phyloP scores from a whole-genome alignment of 2,113 vertebrate species.

The Actinemys pallida region DNA sequence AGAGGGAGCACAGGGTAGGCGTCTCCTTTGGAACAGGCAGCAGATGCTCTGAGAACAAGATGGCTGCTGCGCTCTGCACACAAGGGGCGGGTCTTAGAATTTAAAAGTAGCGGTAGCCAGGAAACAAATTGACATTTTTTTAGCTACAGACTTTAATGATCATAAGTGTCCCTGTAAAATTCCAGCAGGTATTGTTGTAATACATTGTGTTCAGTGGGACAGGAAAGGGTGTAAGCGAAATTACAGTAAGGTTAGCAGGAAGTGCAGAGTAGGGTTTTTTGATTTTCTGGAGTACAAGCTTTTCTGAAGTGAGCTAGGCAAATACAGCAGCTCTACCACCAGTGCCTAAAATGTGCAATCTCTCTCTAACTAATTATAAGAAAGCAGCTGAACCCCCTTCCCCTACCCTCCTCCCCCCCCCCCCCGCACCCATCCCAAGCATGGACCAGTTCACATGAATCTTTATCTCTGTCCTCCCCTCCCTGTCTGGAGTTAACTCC shows the following conservation, averaged over 20 bases:
- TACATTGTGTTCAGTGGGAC: neutral
- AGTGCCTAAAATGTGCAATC: neutral
- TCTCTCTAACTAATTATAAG: neutral
- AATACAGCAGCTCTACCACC: neutral
- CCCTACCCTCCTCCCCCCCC: too few species aligned
- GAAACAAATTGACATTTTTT: neutral
- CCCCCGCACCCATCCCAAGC: neutral
- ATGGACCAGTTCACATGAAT: constrained; percentile 28
- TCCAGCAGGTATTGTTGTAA: neutral
- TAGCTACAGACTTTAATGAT: neutral
- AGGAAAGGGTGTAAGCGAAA: neutral
- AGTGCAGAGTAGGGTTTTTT: neutral
- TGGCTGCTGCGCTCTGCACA: neutral
- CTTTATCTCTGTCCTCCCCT: constrained; percentile 23
- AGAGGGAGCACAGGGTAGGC: neutral
- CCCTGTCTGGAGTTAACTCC: constrained; percentile 8
- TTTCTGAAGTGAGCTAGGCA: neutral
- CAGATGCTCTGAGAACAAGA: neutral
- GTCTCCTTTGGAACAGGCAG: neutral
- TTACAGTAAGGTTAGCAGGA: neutral
- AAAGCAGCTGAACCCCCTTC: neutral
- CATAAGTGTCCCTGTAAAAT: neutral
- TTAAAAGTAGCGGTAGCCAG: neutral
- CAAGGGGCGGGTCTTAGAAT: neutral
- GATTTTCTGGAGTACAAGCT: neutral